Base-by-base conservation (phyloP, 2,797 vertebrate species). In the Columba guinea region DNA sequence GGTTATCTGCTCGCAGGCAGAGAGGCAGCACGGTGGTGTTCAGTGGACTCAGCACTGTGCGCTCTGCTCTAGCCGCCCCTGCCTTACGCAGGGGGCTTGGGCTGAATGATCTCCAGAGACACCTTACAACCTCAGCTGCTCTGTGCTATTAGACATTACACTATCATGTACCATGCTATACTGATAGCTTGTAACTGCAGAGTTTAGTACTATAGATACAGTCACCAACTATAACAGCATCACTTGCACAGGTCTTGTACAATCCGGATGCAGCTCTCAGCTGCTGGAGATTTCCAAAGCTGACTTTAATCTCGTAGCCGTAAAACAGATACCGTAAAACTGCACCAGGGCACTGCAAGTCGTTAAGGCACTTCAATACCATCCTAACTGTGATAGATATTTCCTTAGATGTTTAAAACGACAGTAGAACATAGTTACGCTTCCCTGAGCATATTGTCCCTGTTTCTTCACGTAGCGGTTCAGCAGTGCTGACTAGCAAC, bases 101-200 rank as follows among this genome's bases (percentile, higher is more conserved):
- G 46, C 21, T 2, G 10, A 9, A 3, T 10, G 12, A 7, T 21
- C 37, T 63, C 49, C 48, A 41, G 28, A 41, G 32, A 27, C 8
- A 4, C 49, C 48, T 34, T 30, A 27, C 23, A 28, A 23, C 30
- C 6, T 44, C 52, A 14, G 2, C 12, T 14, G 2, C 28, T 34
- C 10, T 4, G 9, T 4, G 5, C 13, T 16, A 16, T 12, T 17
- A 22, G 28, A 7, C 5, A 1, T 26, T 4, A 39, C 23, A 32
- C 71, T 19, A 12, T 27, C 60, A 4, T 19, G 9, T 26, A 11
- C 58, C 16, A 2, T 8, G 2, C 9, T 5, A 1, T 8, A 9
- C 1, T 3, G 23, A 16, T 2, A 27, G 49, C 10, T 10, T 22
- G 0, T 3, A 74, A 11, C 46, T 11, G 11, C 7, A 13, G 17